Evolutionary conservation across 2,888 invertebrate species (phyloP).

Genomic region (Cremastobaeus sp.): DNA sequence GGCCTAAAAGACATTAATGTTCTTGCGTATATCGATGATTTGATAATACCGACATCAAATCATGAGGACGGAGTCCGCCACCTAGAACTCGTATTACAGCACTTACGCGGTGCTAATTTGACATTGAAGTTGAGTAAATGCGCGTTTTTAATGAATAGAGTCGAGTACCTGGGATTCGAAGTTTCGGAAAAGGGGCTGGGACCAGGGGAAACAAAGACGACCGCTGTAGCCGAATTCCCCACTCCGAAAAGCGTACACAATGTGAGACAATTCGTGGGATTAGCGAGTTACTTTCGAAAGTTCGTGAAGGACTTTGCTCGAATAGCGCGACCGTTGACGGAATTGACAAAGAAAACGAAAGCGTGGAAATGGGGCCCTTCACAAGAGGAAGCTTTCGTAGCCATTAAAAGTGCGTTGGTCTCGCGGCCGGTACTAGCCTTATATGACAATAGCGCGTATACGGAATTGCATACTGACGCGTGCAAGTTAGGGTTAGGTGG

Average conservation of each 20-base stretch:
- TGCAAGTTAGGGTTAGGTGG: constrained; percentile 4
- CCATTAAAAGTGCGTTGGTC: too few relatives aligned
- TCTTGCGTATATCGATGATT: constrained; percentile 19
- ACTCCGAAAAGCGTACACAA: constrained; percentile 25
- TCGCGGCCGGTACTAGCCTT: constrained; percentile 28
- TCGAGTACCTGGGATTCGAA: constrained; percentile 44
- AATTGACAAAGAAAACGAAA: constrained; percentile 14
- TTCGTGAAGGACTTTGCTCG: constrained; percentile 10
- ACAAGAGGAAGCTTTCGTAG: constrained; percentile 17
- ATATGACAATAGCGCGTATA: background rate
- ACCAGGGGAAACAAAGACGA: constrained; percentile 43
- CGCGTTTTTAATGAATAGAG: constrained; percentile 37
- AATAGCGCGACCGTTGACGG: constrained; percentile 16
- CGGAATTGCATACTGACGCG: constrained; percentile 27
- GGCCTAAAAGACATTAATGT: constrained; percentile 16
- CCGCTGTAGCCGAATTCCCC: constrained; percentile 43
- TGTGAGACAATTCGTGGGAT: constrained; percentile 15
- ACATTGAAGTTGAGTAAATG: constrained; percentile 55
- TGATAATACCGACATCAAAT: constrained; percentile 11
- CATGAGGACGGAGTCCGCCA: constrained; percentile 8
- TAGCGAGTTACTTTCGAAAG: constrained; percentile 17
- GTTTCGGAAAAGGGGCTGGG: constrained; percentile 16
- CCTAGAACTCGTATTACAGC: constrained; percentile 25
- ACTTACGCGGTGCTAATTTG: constrained; percentile 20
- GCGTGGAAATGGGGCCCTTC: background rate